Conservation (phyloP, 2,888 invertebrate species). For the Eueremaeus valkanovi region DNA sequence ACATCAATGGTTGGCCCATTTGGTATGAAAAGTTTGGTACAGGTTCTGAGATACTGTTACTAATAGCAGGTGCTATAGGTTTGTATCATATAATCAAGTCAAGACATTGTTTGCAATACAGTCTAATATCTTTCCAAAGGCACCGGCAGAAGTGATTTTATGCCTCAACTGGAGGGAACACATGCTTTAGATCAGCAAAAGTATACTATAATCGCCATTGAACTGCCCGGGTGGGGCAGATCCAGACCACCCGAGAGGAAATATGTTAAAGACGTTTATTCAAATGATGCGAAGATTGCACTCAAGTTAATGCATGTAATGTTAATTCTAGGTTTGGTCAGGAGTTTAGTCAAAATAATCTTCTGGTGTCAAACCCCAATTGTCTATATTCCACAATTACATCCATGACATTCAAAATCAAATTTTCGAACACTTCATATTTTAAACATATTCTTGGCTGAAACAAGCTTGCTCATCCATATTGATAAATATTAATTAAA, state of each 20-base stretch:
- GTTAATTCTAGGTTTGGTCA: background rate
- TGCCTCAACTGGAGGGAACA: slow-evolving; percentile 20
- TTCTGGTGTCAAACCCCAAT: no score
- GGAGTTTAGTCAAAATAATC: background rate
- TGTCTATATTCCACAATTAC: no score
- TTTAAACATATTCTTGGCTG: no score
- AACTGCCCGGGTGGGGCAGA: slow-evolving; percentile 36
- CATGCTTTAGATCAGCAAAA: slow-evolving; percentile 29
- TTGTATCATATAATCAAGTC: no score
- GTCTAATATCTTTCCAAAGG: background rate
- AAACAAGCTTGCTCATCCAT: no score
- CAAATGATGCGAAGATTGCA: slow-evolving; percentile 27
- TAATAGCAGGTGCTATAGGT: slow-evolving; percentile 67
- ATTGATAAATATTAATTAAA: no score
- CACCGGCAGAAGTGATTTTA: slow-evolving; percentile 22
- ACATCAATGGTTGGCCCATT: slow-evolving; percentile 60
- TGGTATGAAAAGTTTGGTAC: slow-evolving; percentile 63
- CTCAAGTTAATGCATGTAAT: slow-evolving; percentile 33
- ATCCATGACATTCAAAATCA: no score
- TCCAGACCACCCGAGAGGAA: slow-evolving; percentile 36
- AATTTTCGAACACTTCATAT: no score
- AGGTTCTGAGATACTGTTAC: slow-evolving; percentile 61
- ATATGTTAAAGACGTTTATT: slow-evolving; percentile 30
- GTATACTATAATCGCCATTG: slow-evolving; percentile 30
- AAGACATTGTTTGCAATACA: background rate